Conservation (phyloP, 2,797 vertebrate genomes). For the Gobionotothen gibberifrons region DNA sequence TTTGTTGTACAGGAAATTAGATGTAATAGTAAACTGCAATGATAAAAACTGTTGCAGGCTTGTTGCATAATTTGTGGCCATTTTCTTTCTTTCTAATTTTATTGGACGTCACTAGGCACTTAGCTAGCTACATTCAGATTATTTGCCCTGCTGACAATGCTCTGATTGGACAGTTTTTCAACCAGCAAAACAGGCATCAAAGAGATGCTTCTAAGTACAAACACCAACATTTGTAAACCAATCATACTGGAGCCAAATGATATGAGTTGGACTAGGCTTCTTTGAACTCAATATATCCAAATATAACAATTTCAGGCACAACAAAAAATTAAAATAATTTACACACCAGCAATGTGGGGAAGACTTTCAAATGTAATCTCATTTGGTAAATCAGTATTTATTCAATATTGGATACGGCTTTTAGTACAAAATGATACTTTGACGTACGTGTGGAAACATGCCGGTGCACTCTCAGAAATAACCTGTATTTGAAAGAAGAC, state of each 20-base stretch:
- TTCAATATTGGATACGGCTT: neutral
- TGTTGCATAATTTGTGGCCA: neutral
- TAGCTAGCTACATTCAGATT: neutral
- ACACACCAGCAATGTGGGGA: neutral
- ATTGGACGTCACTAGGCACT: neutral
- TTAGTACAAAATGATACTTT: neutral
- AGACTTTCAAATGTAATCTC: neutral
- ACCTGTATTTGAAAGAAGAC: neutral
- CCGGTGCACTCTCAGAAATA: neutral
- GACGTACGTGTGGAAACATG: neutral
- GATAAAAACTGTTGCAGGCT: neutral
- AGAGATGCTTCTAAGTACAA: neutral
- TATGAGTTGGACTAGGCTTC: neutral
- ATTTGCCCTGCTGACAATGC: neutral
- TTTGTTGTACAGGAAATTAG: constrained; percentile 11
- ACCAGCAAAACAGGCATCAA: neutral
- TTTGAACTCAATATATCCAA: neutral
- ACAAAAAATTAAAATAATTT: neutral
- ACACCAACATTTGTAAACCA: no score
- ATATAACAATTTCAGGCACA: neutral
- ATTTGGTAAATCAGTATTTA: neutral
- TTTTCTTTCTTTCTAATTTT: neutral
- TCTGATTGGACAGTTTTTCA: neutral
- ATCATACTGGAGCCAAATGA: no score
- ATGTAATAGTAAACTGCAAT: neutral